Evolutionary conservation across 1,140 invertebrate species (phyloP), one percentile per base, ranked within the genome.

Genomic region (Diprion similis): DNA sequence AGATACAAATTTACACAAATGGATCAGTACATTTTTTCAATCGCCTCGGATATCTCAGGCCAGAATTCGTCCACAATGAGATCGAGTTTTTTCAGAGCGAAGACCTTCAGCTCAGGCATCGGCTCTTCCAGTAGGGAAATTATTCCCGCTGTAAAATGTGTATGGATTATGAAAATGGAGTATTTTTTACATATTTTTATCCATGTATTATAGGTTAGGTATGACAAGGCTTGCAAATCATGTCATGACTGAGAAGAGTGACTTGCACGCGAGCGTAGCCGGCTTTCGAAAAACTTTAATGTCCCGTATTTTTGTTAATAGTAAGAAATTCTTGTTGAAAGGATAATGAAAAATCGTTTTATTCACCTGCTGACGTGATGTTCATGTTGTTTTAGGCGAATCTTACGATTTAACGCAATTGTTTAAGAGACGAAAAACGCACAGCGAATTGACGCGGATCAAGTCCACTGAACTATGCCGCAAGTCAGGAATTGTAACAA

Each of bases 31-130:
- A 99, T 98, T 89, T 98, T 99, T 82, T 96, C 95, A 83, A 99
- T 97, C 11, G 97, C 96, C 89, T 99, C 98, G 0, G 97, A 98
- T 76, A 99, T 99, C 89, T 99, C 98, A 17, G 97, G 96, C 98
- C 98, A 99, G 89, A 99, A 99, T 86, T 98, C 95, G 86, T 99
- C 97, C 0, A 99, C 97, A 84, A 99, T 96, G 81, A 92, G 91
- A 87, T 99, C 94, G 66, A 99, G 89, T 82, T 97, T 97, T 80
- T 95, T 94, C 71, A 95, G 80, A 19, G 98, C 97, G 88, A 98
- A 99, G 3, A 96, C 93, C 88, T 98, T 98, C 66, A 99, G 89
- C 87, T 98, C 96, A 17, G 94, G 91, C 88, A 96, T 95, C 46
- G 95, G 94, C 86, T 99, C 98, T 86, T 99, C 97, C 71, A 99